Base-by-base conservation (phyloP, 2,113 vertebrate species). In the Arothron firmamentum region DNA sequence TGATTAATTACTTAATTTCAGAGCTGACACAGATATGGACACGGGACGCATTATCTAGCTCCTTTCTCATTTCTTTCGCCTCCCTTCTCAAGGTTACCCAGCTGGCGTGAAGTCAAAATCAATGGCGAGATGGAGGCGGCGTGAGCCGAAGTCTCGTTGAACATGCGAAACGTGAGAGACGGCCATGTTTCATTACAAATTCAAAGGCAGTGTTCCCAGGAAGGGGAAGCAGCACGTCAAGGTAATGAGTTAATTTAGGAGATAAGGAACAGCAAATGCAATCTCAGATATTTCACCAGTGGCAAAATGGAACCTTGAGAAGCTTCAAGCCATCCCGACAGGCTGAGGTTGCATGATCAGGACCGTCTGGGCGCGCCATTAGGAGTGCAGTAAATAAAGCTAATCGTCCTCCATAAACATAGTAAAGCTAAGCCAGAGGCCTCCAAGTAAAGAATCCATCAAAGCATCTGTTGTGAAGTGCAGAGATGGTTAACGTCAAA, bases 211-310 rank as follows among this genome's bases (percentile, higher is more conserved):
- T 65, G 64, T 80, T 84, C 70, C 77, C 58, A 62, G 61, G 46
- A 60, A 84, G 52, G 69, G 46, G 77, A 74, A 74, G 74, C 57
- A 72, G 79, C 61, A 86, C 79, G 80, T 85, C 74, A 79, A 80
- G 75, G 83, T 88, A 88, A 87, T 86, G 78, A 87, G 85, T 82
- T 84, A 71, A 86, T 85, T 90, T 85, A 79, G 70, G 58, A 87
- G 86, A 88, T 88, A 87, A 87, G 80, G 74, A 84, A 87, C 70
- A 61, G 81, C 83, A 78, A 83, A 83, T 72, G 67, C 67, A 85
- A 85, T 85, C 81, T 78, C 59, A 62, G 64, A 74, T 75, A 81
- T 76, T 83, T 78, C 55, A 74, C 80, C 55, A 64, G 78, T 59
- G 51, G 77, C 72, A 71, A 79, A 85, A 83, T 76, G 57, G 60